Evolutionary conservation across 2,888 invertebrate genomes (phyloP).

Genomic region (Tubulanus polymorphus): DNA sequence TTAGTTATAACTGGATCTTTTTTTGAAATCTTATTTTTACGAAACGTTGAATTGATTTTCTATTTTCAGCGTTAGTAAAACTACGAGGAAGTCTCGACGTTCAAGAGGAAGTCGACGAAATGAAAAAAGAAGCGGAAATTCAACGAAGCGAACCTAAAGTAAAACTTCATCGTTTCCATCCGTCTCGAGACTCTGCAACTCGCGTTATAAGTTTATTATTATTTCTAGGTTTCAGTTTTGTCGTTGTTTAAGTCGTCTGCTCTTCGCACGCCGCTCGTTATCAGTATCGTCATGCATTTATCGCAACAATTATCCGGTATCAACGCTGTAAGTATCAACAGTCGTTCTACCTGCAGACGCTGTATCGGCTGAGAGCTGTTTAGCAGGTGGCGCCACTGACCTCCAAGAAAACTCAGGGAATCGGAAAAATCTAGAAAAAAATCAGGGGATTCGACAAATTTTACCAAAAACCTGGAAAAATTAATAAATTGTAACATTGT

Average conservation of each 20-base stretch:
- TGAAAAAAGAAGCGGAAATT: constrained; percentile 74
- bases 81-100: constrained; percentile 73
- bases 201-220: neutral
- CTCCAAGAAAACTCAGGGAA: too few relatives aligned
- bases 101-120: constrained; percentile 94
- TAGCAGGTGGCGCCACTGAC: too few relatives aligned
- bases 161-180: constrained; percentile 4
- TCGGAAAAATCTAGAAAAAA: too few relatives aligned
- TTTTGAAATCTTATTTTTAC: too few relatives aligned
- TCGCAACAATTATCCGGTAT: constrained; percentile 97
- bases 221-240: constrained; percentile 80
- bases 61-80: constrained; percentile 59
- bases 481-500: too few relatives aligned
- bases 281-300: constrained; percentile 94
- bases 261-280: constrained; percentile 82
- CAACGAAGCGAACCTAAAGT: constrained; percentile 42
- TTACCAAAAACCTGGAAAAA: too few relatives aligned
- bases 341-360: too few relatives aligned
- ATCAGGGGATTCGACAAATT: too few relatives aligned
- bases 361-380: too few relatives aligned
- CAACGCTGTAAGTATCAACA: constrained; percentile 90
- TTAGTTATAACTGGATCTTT: too few relatives aligned
- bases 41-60: too few relatives aligned
- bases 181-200: neutral
- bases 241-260: constrained; percentile 86